Evolutionary conservation across 2,888 invertebrate species (phyloP), one percentile per base, ranked within the genome.

Genomic region (Altica lythri): DNA sequence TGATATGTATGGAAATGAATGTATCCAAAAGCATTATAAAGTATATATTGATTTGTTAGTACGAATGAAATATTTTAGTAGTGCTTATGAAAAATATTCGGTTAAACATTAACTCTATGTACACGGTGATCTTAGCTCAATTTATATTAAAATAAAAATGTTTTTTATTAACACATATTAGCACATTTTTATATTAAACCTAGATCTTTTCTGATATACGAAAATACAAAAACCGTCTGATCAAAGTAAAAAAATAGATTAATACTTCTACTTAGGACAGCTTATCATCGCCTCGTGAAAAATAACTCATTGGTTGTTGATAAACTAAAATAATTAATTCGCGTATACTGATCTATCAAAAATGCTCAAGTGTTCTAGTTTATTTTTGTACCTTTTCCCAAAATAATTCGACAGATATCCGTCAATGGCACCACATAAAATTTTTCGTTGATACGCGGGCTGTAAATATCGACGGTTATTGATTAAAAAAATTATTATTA

Each of bases 101-200:
- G 53, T 55, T 54, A 54, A 42, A 56, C 45, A 53, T 52, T 25
- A 40, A 55, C 38, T 35, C 44, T 56, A 60, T 49, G 50, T 57
- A 59, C 53, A 60, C 58, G 53, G 53, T 59, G 56, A 61, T 56
- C 61, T 61, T 59, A 54, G 61, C 59, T 59, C 48, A 29, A 13
- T 30, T 51, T 44, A 27, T 40, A 16, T 19, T 14, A 6, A 12
- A 1, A 12, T 10, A 10, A 29, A 29, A 29, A 9, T 3, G n/a
- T 9, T n/a, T 29, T 29, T 9, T n/a, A n/a, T 29, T 10, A 10
- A 29, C 4, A 2, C 29, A 10, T 29, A 9, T 29, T 29, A n/a
- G n/a, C n/a, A n/a, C n/a, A n/a, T n/a, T n/a, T n/a, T n/a, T n/a
- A n/a, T n/a, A n/a, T n/a, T n/a, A n/a, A n/a, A n/a, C n/a, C n/a